These are phyloP conservation scores for Phrynocephalus guinanensis DNA, from an alignment of 2,797 vertebrate species.

Conservation along the genomic window DNA sequence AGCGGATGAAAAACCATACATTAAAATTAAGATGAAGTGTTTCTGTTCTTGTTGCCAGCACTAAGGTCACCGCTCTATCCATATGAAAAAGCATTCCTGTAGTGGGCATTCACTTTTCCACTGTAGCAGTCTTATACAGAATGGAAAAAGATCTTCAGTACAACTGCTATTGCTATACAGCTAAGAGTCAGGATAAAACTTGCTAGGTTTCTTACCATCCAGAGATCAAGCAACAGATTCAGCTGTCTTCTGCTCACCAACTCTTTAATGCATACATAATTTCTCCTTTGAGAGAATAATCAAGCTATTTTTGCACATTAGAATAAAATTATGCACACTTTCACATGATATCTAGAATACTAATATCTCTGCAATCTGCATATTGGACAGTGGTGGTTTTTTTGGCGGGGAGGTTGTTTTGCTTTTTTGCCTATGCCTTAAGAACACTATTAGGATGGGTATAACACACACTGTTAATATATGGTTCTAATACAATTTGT, in stretches of 20 bases:
- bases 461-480: not conserved
- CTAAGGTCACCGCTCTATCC: not conserved
- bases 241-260: not conserved
- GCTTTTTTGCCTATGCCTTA: not conserved
- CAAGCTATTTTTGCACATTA: not conserved
- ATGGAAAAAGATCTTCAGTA: not conserved
- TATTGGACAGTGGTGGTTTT: not conserved
- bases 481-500: too few relatives aligned
- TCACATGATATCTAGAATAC: not conserved
- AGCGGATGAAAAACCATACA: not conserved
- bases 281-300: not conserved
- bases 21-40: not conserved
- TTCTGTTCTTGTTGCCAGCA: not conserved
- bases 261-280: not conserved
- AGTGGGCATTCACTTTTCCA: not conserved
- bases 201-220: not conserved
- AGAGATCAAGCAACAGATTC: not conserved
- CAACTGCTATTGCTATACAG: not conserved
- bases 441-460: not conserved
- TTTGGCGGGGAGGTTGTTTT: not conserved
- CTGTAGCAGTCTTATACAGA: not conserved
- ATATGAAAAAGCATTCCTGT: not conserved
- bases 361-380: not conserved
- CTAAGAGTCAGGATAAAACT: too few relatives aligned
- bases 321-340: not conserved